Conservation (phyloP, 2,113 vertebrate genomes). For the Raja brachyura region DNA sequence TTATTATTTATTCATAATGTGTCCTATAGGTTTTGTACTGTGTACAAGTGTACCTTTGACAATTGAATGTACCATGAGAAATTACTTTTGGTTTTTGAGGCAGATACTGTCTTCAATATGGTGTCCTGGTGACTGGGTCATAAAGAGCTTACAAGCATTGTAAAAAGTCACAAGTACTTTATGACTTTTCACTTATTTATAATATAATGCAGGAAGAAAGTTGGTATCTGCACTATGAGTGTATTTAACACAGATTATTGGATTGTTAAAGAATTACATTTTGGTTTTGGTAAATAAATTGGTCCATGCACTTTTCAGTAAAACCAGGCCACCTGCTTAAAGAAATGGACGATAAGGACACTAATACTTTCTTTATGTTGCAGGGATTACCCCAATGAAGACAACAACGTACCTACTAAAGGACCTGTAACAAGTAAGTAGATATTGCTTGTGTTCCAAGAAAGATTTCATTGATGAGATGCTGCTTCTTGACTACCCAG, state of each 20-base stretch:
- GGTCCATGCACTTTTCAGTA: neutral
- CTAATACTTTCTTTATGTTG: neutral
- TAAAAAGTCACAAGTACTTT: neutral
- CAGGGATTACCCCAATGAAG: neutral
- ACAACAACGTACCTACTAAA: neutral
- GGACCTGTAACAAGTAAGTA: constrained; percentile 26
- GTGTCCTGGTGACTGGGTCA: too few relatives aligned
- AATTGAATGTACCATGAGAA: too few relatives aligned
- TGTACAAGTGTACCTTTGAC: too few relatives aligned
- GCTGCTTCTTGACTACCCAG: neutral
- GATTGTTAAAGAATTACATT: too few relatives aligned
- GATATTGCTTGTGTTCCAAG: neutral
- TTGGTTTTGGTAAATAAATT: neutral
- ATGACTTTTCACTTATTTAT: neutral
- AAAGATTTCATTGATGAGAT: neutral
- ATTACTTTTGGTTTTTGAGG: too few relatives aligned
- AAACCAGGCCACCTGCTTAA: neutral
- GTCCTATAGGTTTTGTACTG: too few relatives aligned
- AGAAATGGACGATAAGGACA: neutral
- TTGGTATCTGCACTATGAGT: neutral
- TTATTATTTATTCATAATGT: too few relatives aligned
- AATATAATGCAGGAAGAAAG: neutral
- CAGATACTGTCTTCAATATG: too few relatives aligned
- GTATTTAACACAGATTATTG: neutral
- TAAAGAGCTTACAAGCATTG: too few relatives aligned